Evolutionary conservation across 2,113 vertebrate genomes (phyloP).

Genomic region (Megalops atlanticus): DNA sequence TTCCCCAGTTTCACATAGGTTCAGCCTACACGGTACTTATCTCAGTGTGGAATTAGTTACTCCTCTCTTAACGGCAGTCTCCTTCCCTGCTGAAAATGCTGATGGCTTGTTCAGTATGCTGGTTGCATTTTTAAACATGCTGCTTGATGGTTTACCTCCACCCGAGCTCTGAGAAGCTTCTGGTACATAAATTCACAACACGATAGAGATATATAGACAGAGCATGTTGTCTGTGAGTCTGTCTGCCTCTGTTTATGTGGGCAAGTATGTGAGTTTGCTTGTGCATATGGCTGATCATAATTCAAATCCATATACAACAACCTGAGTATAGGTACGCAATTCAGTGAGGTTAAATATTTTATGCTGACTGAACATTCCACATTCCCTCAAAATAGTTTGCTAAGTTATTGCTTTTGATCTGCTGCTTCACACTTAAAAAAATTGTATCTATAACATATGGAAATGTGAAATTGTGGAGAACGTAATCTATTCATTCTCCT

Average conservation of each 20-base stretch:
- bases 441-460: too few relatives aligned
- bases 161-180: slow-evolving; percentile 3
- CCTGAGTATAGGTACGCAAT: too few relatives aligned
- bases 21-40: background rate
- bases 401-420: too few relatives aligned
- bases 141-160: slow-evolving; percentile 17
- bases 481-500: too few relatives aligned
- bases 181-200: background rate
- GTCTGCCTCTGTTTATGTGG: background rate
- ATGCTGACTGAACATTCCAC: background rate
- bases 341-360: background rate
- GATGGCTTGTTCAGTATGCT: background rate
- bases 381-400: background rate
- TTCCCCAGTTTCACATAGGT: background rate
- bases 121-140: background rate
- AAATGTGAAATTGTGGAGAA: too few relatives aligned
- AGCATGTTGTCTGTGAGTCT: background rate
- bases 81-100: background rate
- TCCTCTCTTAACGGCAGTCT: background rate
- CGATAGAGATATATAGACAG: background rate
- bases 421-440: background rate
- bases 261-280: too few relatives aligned
- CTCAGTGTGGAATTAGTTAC: background rate
- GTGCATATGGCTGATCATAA: too few relatives aligned
- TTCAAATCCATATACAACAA: too few relatives aligned